A percentile compares a stretch with the other conserved stretches of the same genome.
Conservation (phyloP, 2,113 vertebrate genomes). For the Brachypodius melanocephalos region DNA sequence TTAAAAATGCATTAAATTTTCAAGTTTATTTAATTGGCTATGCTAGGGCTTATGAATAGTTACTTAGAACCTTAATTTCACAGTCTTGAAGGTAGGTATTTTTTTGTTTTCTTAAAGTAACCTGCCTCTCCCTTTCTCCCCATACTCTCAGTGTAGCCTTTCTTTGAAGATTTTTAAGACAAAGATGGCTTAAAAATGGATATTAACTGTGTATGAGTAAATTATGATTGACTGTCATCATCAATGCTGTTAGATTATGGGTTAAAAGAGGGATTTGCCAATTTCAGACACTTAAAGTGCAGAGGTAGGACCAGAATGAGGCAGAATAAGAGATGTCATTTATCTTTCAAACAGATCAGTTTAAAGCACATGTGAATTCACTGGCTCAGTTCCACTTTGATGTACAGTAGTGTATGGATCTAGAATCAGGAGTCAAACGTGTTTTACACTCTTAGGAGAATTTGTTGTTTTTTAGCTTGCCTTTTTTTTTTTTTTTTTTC, state of each 20-base stretch:
- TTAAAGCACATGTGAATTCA: not conserved
- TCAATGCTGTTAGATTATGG: not conserved
- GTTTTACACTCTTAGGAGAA: not conserved
- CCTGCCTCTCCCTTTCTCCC: accelerated
- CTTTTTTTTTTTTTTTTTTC: not conserved
- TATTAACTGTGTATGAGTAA: not conserved
- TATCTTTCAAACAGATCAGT: not conserved
- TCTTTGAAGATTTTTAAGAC: not conserved
- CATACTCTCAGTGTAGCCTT: not conserved
- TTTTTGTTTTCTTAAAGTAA: not conserved
- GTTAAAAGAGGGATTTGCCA: not conserved
- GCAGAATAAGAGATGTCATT: not conserved
- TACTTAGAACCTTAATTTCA: not conserved
- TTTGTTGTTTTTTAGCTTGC: not conserved
- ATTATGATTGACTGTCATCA: not conserved
- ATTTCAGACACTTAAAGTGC: not conserved
- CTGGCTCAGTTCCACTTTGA: not conserved
- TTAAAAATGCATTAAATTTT: not conserved
- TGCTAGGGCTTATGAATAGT: not conserved
- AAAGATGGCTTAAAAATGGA: not conserved
- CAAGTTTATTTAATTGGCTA: not conserved
- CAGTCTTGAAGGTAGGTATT: not conserved
- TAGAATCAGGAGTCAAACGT: not conserved
- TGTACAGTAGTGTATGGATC: not conserved
- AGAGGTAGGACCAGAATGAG: not conserved